Conservation (phyloP, 2,888 invertebrate species). For the Pristionchus japonicus region DNA sequence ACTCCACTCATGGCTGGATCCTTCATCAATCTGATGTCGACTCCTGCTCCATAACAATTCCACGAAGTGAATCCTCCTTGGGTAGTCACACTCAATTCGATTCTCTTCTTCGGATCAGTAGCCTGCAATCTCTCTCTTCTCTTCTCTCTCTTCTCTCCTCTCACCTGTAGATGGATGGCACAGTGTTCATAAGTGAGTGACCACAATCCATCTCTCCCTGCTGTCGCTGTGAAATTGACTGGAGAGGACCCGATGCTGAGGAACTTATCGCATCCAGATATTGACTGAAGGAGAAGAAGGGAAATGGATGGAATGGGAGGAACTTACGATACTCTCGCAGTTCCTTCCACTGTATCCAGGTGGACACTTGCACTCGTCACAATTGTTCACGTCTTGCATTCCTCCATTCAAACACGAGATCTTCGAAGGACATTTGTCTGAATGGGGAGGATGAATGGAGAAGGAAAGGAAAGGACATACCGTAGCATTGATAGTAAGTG, state of each 20-base stretch:
- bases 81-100: slow-evolving; percentile 19
- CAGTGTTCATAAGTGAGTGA: slow-evolving; percentile 23
- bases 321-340: slow-evolving; percentile 34
- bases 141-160: too few relatives aligned
- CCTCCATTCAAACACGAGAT: slow-evolving; percentile 28
- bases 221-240: background rate
- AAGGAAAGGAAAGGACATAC: background rate
- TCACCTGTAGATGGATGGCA: background rate
- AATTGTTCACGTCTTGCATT: slow-evolving; percentile 33
- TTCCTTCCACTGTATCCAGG: slow-evolving; percentile 11
- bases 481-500: slow-evolving; percentile 45
- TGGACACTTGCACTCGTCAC: slow-evolving; percentile 35
- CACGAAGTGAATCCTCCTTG: slow-evolving; percentile 23
- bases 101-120: background rate
- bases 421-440: slow-evolving; percentile 32
- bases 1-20: slow-evolving; percentile 43
- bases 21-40: background rate
- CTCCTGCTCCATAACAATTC: slow-evolving; percentile 46
- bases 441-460: background rate
- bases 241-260: background rate
- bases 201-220: background rate
- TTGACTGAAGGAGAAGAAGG: slow-evolving; percentile 26
- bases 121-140: too few relatives aligned
- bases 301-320: background rate
- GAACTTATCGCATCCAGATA: slow-evolving; percentile 12